Evolutionary conservation across 2,113 vertebrate genomes (phyloP).

Genomic region (Tamias sibiricus): DNA sequence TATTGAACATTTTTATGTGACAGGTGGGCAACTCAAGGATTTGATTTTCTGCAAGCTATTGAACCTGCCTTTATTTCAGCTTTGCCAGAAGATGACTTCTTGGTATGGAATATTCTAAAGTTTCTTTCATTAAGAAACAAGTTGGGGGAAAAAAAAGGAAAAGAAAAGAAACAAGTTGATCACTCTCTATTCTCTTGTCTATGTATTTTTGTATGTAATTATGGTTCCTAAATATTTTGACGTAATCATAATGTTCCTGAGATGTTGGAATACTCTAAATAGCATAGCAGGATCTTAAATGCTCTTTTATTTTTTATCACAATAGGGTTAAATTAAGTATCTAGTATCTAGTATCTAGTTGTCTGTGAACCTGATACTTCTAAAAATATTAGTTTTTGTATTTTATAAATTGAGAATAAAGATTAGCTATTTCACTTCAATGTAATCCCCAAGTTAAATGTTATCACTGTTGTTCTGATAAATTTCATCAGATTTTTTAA

Average conservation of each 20-base stretch:
- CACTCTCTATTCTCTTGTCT: background rate
- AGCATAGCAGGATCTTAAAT: background rate
- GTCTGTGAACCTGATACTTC: background rate
- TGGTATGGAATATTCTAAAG: conserved; percentile 88
- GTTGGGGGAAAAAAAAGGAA: too few species aligned
- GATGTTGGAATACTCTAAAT: background rate
- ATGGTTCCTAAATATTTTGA: background rate
- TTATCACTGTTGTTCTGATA: background rate
- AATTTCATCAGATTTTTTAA: background rate
- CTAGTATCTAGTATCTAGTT: too few species aligned
- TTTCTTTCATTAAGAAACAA: background rate
- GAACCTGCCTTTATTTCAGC: conserved; percentile 98
- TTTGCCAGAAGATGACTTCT: conserved; percentile 98
- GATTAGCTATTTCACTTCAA: background rate
- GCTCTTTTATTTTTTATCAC: background rate
- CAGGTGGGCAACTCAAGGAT: conserved; percentile 99
- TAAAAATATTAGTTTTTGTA: background rate
- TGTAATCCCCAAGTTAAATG: background rate
- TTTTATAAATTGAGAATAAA: background rate
- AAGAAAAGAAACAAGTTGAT: background rate
- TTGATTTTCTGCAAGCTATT: conserved; percentile 99
- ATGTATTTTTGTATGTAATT: background rate
- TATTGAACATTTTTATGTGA: conserved; percentile 19
- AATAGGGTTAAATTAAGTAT: accelerated
- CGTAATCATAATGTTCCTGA: background rate